Percentiles rank a stretch among this genome's conserved stretches.
Evolutionary conservation across 2,113 vertebrate species (phyloP).

Genomic region (Atherinomorus stipes): DNA sequence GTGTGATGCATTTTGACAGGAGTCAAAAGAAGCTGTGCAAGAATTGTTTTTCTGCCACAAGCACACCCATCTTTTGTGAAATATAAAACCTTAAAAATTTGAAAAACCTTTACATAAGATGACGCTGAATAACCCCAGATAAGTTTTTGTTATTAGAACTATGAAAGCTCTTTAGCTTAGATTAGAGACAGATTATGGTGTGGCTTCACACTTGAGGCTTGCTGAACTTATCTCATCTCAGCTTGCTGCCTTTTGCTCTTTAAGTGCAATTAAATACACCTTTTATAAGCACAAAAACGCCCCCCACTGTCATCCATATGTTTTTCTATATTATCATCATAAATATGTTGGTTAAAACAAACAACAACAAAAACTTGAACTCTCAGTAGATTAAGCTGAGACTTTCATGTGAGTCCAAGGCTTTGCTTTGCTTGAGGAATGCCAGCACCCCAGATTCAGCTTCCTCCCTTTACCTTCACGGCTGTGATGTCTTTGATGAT

Average conservation of each 20-base stretch:
- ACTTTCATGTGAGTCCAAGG: background rate
- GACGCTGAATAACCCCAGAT: background rate
- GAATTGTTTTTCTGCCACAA: slow-evolving; percentile 12
- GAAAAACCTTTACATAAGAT: slow-evolving; percentile 1
- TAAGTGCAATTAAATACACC: too few species aligned
- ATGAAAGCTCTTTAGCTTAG: background rate
- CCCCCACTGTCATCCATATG: too few species aligned
- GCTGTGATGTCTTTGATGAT: slow-evolving; percentile 12
- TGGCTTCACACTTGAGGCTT: slow-evolving; percentile 14
- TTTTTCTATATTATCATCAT: background rate
- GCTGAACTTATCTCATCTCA: slow-evolving; percentile 1
- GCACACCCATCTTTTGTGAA: slow-evolving; percentile 15
- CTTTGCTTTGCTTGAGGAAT: background rate
- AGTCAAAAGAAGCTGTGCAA: slow-evolving; percentile 9
- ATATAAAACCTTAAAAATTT: slow-evolving; percentile 12
- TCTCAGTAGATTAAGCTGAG: background rate
- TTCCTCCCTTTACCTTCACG: background rate
- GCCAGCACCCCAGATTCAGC: background rate
- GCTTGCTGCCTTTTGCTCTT: background rate
- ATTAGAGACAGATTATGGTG: slow-evolving; percentile 6
- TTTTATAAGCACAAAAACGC: background rate
- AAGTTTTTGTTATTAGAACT: background rate
- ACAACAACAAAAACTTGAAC: too few species aligned
- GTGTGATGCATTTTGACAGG: slow-evolving; percentile 9
- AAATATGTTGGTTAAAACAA: slow-evolving; percentile 10